Conservation (phyloP, 1,140 invertebrate genomes). For the Hyposmocoma kahamanoa region DNA sequence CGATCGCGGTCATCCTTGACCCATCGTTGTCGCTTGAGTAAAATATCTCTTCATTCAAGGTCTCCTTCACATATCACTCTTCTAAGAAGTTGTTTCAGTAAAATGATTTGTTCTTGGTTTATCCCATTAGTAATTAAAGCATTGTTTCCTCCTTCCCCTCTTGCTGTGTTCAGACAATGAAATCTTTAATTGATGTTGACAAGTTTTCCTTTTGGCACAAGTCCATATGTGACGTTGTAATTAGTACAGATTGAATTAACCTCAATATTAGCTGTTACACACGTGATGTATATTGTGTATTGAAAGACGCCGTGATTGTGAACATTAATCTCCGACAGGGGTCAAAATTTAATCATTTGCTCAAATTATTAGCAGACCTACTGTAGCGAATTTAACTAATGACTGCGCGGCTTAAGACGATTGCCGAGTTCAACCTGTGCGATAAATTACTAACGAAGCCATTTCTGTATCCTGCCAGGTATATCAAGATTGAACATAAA, state of each 20-base stretch:
- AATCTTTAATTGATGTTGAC: background rate
- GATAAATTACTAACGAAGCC: slow-evolving; percentile 33
- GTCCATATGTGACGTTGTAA: background rate
- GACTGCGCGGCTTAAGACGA: slow-evolving; percentile 23
- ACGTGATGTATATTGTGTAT: too few relatives aligned
- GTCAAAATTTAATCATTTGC: slow-evolving; percentile 35
- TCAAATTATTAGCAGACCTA: slow-evolving; percentile 35
- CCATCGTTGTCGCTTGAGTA: background rate
- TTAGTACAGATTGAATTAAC: slow-evolving; percentile 8
- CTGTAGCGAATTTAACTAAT: slow-evolving; percentile 41
- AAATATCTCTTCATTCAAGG: background rate
- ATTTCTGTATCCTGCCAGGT: slow-evolving; percentile 23
- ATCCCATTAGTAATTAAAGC: background rate
- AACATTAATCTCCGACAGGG: slow-evolving; percentile 18
- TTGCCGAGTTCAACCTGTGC: slow-evolving; percentile 25
- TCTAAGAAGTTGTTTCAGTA: background rate
- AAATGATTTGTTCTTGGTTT: background rate
- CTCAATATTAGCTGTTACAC: background rate
- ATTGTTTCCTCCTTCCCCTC: background rate
- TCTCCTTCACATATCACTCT: background rate
- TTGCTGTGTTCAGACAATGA: background rate
- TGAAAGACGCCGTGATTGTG: background rate
- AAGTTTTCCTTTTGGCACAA: background rate
- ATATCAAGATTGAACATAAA: slow-evolving; percentile 19
- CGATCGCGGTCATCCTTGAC: background rate